Base-by-base conservation (phyloP, 2,888 invertebrate species). In the Junonia oenone region DNA sequence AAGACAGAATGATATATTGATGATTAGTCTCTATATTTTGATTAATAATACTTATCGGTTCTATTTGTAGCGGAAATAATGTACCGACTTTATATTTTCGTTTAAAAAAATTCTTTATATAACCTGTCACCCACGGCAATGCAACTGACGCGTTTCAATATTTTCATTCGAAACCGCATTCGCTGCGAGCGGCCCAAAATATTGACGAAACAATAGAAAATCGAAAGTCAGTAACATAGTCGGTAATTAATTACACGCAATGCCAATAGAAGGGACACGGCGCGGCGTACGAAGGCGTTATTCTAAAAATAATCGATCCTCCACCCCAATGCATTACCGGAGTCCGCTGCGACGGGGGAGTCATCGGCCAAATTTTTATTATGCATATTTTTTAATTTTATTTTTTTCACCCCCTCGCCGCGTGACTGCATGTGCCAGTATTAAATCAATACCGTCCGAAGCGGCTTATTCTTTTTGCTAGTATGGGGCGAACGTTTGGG, bases 361-460 rank as follows among this genome's bases (percentile, higher is more conserved):
- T 75, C 81, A 84, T 81, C 83, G 87, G 82, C 83, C 83, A 85
- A 83, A 87, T 84, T 86, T 87, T 87, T 68, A 70, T 68, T 68
- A 69, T 69, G 70, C 70, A 70, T 69, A 87, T 84, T 87, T 87
- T 85, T 86, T 84, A 82, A 83, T 83, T 87, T 86, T 81, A 80
- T 83, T 86, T 85, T 80, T 72, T 78, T 69, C 75, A 80, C 81
- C 76, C 76, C 68, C 67, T 63, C 66, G 68, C 68, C 68, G 72
- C 68, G 65, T 69, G 71, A 68, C 69, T 69, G 68, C 72, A 74
- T 71, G 68, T 70, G 72, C 72, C 68, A 58, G 74, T 73, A 73
- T 81, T 81, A 78, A 83, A 83, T 83, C 83, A 83, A 83, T 83
- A 83, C 75, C 68, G 69, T 60, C 63, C 64, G 68, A 64, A 62